A percentile compares a stretch with the other conserved stretches of the same genome.
Evolutionary conservation across 37 sponge, comb jelly and placozoan genomes (phyloP).

Genomic region (Axinella damicornis): DNA sequence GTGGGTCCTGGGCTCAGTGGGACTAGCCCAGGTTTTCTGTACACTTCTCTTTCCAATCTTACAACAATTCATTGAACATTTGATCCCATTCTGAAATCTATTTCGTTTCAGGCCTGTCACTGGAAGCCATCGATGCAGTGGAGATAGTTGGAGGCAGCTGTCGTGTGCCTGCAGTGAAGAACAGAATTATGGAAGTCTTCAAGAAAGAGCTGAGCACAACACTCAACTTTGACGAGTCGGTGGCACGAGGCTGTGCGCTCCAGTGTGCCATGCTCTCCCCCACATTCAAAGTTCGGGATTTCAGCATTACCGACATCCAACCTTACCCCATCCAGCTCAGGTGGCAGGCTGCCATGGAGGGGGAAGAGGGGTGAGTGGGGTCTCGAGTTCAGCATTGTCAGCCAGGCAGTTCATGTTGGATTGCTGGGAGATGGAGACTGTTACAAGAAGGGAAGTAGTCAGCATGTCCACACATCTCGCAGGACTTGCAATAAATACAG

Average conservation of each 20-base stretch:
- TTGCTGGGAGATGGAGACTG: too few relatives aligned
- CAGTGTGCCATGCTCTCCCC: slow-evolving; percentile 99
- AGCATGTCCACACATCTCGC: too few relatives aligned
- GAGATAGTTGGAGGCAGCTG: slow-evolving; percentile 95
- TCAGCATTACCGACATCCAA: slow-evolving; percentile 79
- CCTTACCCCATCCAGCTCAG: slow-evolving; percentile 84
- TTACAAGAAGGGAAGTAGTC: too few relatives aligned
- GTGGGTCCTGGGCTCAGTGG: too few relatives aligned
- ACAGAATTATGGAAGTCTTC: slow-evolving; percentile 80
- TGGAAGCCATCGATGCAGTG: slow-evolving; percentile 82
- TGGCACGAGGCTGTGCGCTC: slow-evolving; percentile 95
- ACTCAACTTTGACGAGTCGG: slow-evolving; percentile 97
- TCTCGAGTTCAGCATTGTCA: not conserved
- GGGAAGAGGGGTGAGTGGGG: slow-evolving; percentile 75
- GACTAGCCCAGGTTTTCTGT: too few relatives aligned
- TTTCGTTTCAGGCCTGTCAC: slow-evolving; percentile 48
- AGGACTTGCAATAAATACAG: too few relatives aligned
- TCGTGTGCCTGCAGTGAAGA: slow-evolving; percentile 89
- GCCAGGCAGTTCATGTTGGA: too few relatives aligned
- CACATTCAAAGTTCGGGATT: slow-evolving; percentile 94
- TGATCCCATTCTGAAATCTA: too few relatives aligned
- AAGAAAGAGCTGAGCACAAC: slow-evolving; percentile 88
- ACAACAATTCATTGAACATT: too few relatives aligned
- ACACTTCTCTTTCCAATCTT: too few relatives aligned
- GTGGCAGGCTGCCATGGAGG: slow-evolving; percentile 78